phyloP scores from a whole-genome alignment of 2,888 invertebrate species.

The Rhorus exstirpatorius region DNA sequence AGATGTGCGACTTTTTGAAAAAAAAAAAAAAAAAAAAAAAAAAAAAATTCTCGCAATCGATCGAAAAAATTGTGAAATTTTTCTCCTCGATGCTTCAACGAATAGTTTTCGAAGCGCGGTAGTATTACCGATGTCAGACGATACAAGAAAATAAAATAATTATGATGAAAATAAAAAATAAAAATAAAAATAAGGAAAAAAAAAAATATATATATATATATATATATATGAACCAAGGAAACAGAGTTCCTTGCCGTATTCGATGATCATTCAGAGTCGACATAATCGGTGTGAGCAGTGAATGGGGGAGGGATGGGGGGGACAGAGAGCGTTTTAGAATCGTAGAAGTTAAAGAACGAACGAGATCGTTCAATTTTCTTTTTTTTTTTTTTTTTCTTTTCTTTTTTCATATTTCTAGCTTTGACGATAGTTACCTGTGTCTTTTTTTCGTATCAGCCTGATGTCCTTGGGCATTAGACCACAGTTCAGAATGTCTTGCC shows the following conservation, averaged over 20 bases:
- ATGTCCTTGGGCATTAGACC: slow-evolving; percentile 93
- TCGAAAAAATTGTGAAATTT: slow-evolving; percentile 26
- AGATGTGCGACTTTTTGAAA: slow-evolving; percentile 23
- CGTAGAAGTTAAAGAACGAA: slow-evolving; percentile 14
- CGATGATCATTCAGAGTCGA: slow-evolving; percentile 23
- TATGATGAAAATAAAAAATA: background rate
- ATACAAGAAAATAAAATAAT: slow-evolving; percentile 5
- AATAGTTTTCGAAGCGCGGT: slow-evolving; percentile 51
- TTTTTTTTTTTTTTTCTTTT: slow-evolving; percentile 31
- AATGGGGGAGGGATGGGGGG: slow-evolving; percentile 14
- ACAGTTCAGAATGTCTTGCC: slow-evolving; percentile 91
- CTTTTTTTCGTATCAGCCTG: slow-evolving; percentile 93
- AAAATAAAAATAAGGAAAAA: slow-evolving; percentile 26
- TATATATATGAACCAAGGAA: slow-evolving; percentile 33
- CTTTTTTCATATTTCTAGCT: slow-evolving; percentile 43
- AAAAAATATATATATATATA: too few relatives aligned
- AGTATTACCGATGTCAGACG: slow-evolving; percentile 50
- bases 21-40: too few relatives aligned
- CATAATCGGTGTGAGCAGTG: slow-evolving; percentile 31
- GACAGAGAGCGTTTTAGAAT: slow-evolving; percentile 34
- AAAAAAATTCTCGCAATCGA: slow-evolving; percentile 26
- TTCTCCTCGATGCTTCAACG: slow-evolving; percentile 25
- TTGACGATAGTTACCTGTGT: slow-evolving; percentile 90
- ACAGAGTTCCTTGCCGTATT: slow-evolving; percentile 21
- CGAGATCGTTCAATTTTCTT: slow-evolving; percentile 22